phyloP scores from a whole-genome alignment of 1,140 invertebrate genomes.

The Drosophila saltans region DNA sequence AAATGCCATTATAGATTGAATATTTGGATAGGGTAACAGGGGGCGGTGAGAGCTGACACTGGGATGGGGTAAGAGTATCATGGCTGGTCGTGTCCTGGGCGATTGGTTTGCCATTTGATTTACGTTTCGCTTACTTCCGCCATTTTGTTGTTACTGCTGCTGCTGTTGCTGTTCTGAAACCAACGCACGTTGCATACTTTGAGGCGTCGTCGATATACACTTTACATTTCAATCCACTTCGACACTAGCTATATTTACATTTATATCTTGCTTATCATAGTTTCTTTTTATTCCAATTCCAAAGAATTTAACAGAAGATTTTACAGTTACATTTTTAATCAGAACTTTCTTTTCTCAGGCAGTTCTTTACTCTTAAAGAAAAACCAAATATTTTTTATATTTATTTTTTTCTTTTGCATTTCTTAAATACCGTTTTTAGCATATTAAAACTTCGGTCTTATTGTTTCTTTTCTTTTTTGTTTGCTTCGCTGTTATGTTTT shows the following conservation, averaged over 20 bases:
- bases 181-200: constrained; percentile 19
- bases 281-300: too few species aligned
- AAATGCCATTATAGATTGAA: constrained; percentile 79
- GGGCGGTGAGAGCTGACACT: background rate
- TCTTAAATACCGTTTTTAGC: background rate
- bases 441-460: constrained; percentile 7
- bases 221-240: background rate
- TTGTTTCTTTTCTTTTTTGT: background rate
- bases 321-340: too few species aligned
- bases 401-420: too few species aligned
- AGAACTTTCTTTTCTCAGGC: too few species aligned
- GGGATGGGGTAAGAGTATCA: background rate
- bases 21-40: constrained; percentile 50
- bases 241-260: too few species aligned
- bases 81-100: constrained; percentile 35
- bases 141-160: constrained; percentile 39
- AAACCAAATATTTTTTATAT: too few species aligned
- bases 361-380: too few species aligned
- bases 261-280: too few species aligned
- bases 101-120: constrained; percentile 59
- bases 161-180: constrained; percentile 3
- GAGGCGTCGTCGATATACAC: background rate
- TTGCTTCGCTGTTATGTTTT: constrained; percentile 26
- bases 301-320: too few species aligned
- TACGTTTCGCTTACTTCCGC: constrained; percentile 57